Evolutionary conservation across 2,113 vertebrate genomes (phyloP), one percentile per base, ranked within the genome.

Genomic region (Heterotilapia buettikoferi): DNA sequence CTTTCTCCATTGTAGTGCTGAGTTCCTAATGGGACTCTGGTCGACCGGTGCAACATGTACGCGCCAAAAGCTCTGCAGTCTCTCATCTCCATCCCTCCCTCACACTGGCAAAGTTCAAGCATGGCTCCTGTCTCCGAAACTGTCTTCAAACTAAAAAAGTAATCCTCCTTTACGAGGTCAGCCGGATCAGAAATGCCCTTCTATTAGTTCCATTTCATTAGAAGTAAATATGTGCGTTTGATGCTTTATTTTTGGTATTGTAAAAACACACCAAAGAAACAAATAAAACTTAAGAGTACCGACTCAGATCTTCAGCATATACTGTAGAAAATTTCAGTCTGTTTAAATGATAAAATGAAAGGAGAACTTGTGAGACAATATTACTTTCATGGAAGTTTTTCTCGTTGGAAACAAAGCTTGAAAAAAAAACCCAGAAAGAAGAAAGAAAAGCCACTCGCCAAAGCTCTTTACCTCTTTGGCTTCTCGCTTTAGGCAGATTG

Each of bases 1-100:
- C 90, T 92, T 92, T 68, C 89, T 68, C 73, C 84, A 88, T 92
- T 90, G 92, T 92, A 89, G 90, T 84, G 90, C 86, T 91, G 93
- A 93, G 87, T 54, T 84, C 43, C 86, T 91, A 90, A 93, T 89
- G 92, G 88, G 90, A 85, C 84, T 93, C 78, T 82, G 81, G 84
- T 88, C 7, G 53, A 93, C 68, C n/a, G 21, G 36, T 63, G 53
- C 76, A 59, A 14, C 36, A 1, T 87, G 50, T 66, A 40, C n/a
- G 16, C 1, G 78, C 84, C 88, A 90, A 83, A 88, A 11, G 43
- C 85, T 90, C 88, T 84, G 88, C 85, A 52, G 82, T 82, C 87
- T 84, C 83, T 92, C 81, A 91, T 86, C 76, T 81, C 82, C 83
- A 78, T 82, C 57, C 18, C 56, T 88, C 43, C 36, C 18, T 36